Base-by-base conservation (phyloP, 2,888 invertebrate species). In the Ochlodes sylvanus region DNA sequence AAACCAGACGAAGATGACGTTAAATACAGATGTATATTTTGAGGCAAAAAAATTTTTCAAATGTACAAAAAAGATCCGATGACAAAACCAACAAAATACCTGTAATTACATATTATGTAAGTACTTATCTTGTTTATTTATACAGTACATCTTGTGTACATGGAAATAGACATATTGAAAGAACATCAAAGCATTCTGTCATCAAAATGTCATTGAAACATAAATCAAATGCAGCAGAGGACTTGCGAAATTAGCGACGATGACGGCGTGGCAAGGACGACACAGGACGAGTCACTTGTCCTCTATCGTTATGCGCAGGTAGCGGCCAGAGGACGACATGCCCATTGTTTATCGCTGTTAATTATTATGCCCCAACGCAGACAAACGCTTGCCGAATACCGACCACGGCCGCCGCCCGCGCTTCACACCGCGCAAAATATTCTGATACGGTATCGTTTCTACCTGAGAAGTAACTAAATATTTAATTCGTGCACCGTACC, bases 281-380 rank as follows among this genome's bases (percentile, higher is more conserved):
- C 76, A 79, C 86, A 84, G 86, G 89, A 88, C 90, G 85, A 87
- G 81, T 86, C 84, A 86, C 81, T 82, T 86, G 90, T 89, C 92
- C 89, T 89, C 88, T 87, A 79, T 82, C 86, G 90, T 87, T 88
- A 87, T 85, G 86, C 89, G 89, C 92, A 92, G 92, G 92, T 92
- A 92, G 92, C 89, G 82, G 79, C 85, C 87, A 87, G 84, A 87
- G 87, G 88, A 90, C 88, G 86, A 89, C 89, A 88, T 88, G 87
- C 85, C 92, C 89, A 93, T 93, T 92, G 92, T 93, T 92, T 91
- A 91, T 89, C 87, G 87, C 85, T 81, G 86, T 90, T 92, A 90
- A 92, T 93, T 91, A 92, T 90, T 89, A 92, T 91, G 88, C 90
- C 85, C 79, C 86, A 87, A 86, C 86, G 88, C 86, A 87, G 85